Evolutionary conservation across 2,113 vertebrate genomes (phyloP), one percentile per base, ranked within the genome.

Genomic region (Psilopsiagon aurifrons): DNA sequence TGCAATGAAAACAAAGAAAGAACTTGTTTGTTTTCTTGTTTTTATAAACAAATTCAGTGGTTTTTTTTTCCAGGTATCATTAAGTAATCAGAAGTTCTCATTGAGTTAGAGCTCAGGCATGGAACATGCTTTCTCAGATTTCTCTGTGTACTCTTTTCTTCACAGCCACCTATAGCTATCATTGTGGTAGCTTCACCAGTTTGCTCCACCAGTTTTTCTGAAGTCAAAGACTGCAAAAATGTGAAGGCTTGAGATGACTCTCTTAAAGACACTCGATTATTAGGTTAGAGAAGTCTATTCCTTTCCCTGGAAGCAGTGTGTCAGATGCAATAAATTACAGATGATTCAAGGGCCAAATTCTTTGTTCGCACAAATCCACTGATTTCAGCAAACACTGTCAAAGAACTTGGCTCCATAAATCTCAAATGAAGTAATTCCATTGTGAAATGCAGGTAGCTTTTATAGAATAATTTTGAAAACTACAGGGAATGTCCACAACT

Each of bases 311-410:
- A 92, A 90, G 47, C 74, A 59, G 25, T 49, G 28, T 74, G 78
- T 76, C 83, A 90, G 57, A 52, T n/a, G 78, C 78, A 84, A 80
- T 95, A 81, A 94, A 92, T 92, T 87, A 83, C 86, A 84, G 47
- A 85, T 49, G 64, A 95, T 86, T 92, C 86, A 80, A 87, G 39
- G 59, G 63, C 78, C 43, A 22, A 63, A 76, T n/a, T 68, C 83
- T 84, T 57, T 68, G n/a, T 29, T 90, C 74, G 86, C 86, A 84
- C 52, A 70, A 57, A 47, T 86, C 85, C 86, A 80, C 41, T 18
- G 41, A 49, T 57, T 67, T 84, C 78, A 77, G 83, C 43, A 57
- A 54, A 88, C 0, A 2, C 23, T 68, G 64, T 39, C 83, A 77
- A 52, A 84, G 69, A 92, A 47, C 83, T 68, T 52, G 16, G 17